These are phyloP conservation scores for Coregonus suidteri DNA, from an alignment of 2,797 vertebrate genomes.

Conservation along the genomic window DNA sequence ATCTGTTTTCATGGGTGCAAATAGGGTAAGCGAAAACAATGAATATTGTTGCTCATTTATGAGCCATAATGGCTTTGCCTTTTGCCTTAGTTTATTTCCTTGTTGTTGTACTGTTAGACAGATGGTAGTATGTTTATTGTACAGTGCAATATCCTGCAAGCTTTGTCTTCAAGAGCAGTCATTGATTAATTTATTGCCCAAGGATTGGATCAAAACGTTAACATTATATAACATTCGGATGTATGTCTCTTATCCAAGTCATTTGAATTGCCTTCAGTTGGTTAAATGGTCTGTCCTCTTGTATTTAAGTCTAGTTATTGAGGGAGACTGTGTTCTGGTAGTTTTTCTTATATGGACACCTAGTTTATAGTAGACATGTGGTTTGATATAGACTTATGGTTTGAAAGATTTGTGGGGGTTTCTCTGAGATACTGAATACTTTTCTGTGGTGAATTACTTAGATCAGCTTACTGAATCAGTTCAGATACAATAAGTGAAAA, in stretches of 20 bases:
- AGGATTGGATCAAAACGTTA: too few species aligned
- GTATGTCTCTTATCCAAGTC: too few species aligned
- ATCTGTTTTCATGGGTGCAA: constrained; percentile 56
- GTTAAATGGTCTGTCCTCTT: too few species aligned
- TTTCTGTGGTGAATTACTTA: neutral
- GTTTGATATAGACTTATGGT: neutral
- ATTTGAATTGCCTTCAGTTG: too few species aligned
- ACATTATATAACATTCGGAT: too few species aligned
- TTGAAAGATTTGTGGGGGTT: neutral
- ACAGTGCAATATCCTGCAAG: neutral
- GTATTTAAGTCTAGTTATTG: too few species aligned
- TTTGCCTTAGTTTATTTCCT: neutral
- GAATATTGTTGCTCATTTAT: neutral
- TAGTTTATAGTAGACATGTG: neutral
- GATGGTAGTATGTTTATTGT: neutral
- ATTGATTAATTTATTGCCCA: neutral
- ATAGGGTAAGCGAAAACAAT: constrained; percentile 56
- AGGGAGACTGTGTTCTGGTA: too few species aligned
- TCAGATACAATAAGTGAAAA: neutral
- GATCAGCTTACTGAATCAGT: neutral
- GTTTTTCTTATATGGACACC: too few species aligned
- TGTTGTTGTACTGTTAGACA: constrained; percentile 1
- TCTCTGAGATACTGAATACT: neutral
- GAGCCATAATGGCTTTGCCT: neutral
- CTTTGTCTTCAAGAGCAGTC: neutral